Evolutionary conservation across 2,113 vertebrate species (phyloP).

Genomic region (Numenius arquata): DNA sequence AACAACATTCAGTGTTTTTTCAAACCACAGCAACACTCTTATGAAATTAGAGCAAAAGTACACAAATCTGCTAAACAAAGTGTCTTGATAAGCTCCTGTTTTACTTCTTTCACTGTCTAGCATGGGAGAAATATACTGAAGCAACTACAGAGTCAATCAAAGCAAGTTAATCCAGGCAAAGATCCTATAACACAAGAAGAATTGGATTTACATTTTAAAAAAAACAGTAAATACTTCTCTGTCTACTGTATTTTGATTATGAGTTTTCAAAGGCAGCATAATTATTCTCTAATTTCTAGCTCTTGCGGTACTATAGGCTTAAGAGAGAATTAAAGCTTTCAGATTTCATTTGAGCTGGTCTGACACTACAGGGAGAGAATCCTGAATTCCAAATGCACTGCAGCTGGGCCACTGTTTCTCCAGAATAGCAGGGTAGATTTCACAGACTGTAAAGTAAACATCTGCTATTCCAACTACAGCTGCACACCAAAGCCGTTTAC

Average conservation of each 20-base stretch:
- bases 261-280: not conserved
- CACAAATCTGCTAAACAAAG: not conserved
- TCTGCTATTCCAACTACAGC: conserved; percentile 28
- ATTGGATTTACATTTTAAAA: not conserved
- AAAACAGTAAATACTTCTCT: not conserved
- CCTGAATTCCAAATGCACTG: not conserved
- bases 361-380: not conserved
- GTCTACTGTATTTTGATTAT: not conserved
- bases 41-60: not conserved
- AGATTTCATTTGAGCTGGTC: not conserved
- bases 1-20: not conserved
- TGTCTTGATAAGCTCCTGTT: not conserved
- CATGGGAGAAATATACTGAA: not conserved
- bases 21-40: not conserved
- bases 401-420: not conserved
- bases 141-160: not conserved
- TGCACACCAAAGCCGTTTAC: not conserved
- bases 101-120: not conserved
- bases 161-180: not conserved
- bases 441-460: conserved; percentile 20
- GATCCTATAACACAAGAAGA: not conserved
- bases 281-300: not conserved
- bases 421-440: not conserved
- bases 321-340: not conserved
- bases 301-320: not conserved